A percentile compares a stretch with the other conserved stretches of the same genome.
phyloP scores from a whole-genome alignment of 2,797 vertebrate species.

The Vultur gryphus region DNA sequence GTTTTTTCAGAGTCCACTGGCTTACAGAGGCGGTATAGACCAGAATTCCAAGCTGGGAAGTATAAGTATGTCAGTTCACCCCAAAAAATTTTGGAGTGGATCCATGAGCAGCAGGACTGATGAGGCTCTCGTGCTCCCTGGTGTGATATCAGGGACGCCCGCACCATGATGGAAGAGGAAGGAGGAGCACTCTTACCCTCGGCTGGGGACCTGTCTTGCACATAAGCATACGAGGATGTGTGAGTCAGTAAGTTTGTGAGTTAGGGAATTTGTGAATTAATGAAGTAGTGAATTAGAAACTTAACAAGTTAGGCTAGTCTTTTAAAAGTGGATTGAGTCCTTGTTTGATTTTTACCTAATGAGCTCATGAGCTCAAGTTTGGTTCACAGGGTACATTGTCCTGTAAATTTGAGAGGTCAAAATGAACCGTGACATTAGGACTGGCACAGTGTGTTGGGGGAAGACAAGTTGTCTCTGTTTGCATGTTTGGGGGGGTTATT shows the following conservation, averaged over 20 bases:
- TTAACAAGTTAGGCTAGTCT: neutral
- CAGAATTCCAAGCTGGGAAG: neutral
- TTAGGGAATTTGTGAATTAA: neutral
- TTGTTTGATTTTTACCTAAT: neutral
- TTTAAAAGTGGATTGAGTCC: neutral
- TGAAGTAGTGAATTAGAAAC: neutral
- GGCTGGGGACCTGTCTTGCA: neutral
- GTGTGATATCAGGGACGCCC: neutral
- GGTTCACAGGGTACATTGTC: neutral
- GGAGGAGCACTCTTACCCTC: neutral
- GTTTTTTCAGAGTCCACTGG: neutral
- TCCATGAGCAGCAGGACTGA: neutral
- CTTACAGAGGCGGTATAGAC: neutral
- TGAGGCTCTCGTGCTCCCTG: neutral
- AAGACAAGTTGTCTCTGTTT: neutral
- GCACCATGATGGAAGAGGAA: rapidly evolving
- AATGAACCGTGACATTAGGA: neutral
- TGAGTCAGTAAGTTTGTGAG: neutral
- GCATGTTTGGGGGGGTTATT: neutral
- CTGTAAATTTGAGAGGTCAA: neutral
- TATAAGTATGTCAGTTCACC: neutral
- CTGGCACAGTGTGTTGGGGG: neutral
- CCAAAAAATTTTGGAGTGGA: neutral
- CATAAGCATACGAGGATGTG: neutral
- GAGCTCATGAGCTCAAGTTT: neutral